A percentile compares a stretch with the other conserved stretches of the same genome.
These are phyloP conservation scores for Eira barbara DNA, from an alignment of 2,113 vertebrate genomes.

Conservation along the genomic window DNA sequence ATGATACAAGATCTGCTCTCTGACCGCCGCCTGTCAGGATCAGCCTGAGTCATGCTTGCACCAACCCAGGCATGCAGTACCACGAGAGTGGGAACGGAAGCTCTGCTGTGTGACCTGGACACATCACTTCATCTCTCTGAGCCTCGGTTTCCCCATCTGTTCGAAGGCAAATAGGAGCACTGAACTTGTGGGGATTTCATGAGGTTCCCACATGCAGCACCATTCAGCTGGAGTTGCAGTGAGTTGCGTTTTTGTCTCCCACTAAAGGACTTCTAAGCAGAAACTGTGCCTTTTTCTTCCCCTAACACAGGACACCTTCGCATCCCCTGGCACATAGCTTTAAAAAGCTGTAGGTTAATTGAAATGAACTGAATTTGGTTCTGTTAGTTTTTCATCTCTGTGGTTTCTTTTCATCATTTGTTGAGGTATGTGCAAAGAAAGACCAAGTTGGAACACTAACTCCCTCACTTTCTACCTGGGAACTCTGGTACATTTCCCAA, in stretches of 20 bases:
- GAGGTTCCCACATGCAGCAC: not conserved
- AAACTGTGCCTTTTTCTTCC: not conserved
- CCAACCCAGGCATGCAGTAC: not conserved
- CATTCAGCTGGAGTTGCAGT: accelerated
- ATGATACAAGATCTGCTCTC: not conserved
- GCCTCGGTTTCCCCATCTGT: not conserved
- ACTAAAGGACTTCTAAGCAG: not conserved
- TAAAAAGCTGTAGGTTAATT: not conserved
- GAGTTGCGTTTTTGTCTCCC: not conserved
- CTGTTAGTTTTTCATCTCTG: not conserved
- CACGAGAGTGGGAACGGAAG: not conserved
- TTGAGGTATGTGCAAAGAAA: not conserved
- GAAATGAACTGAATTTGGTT: not conserved
- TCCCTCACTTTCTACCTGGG: not conserved
- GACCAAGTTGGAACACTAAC: not conserved
- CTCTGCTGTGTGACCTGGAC: not conserved
- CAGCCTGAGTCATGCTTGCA: not conserved
- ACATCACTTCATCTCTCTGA: not conserved
- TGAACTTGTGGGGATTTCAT: not conserved
- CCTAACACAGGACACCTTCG: accelerated
- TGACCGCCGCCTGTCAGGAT: not conserved
- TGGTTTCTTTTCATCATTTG: not conserved
- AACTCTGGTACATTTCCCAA: not conserved
- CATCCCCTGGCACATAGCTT: accelerated
- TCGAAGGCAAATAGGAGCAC: not conserved